Conservation (phyloP, 2,797 vertebrate species). For the Labroides dimidiatus region DNA sequence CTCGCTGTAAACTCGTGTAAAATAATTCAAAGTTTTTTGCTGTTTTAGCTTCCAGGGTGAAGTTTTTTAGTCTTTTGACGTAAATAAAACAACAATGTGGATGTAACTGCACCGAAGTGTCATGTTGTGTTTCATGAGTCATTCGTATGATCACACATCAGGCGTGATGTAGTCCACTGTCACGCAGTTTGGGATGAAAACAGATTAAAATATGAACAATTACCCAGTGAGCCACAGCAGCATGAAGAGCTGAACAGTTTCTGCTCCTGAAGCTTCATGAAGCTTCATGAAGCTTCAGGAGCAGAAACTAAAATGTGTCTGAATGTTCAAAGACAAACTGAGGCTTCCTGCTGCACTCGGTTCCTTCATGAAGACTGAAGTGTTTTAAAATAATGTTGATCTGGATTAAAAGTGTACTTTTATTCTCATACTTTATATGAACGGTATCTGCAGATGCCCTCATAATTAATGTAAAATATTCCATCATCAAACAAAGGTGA, state of each 20-base stretch:
- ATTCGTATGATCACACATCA: neutral
- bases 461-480: too few relatives aligned
- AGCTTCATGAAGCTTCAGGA: conserved; percentile 25
- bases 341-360: neutral
- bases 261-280: too few relatives aligned
- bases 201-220: conserved; percentile 14
- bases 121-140: conserved; percentile 7
- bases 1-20: conserved; percentile 49
- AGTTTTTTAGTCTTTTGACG: conserved; percentile 23
- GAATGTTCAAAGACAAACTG: neutral
- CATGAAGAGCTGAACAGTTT: neutral
- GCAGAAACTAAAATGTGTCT: neutral
- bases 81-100: neutral
- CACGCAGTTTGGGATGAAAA: conserved; percentile 37
- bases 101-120: neutral
- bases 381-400: neutral
- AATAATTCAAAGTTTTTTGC: conserved; percentile 28
- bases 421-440: too few relatives aligned
- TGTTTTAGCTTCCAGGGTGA: conserved; percentile 22
- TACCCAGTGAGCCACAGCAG: neutral
- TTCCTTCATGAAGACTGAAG: neutral
- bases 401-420: too few relatives aligned
- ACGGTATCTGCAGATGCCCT: too few relatives aligned
- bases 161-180: neutral
- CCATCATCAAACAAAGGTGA: too few relatives aligned